These are phyloP conservation scores for Candoia aspera DNA, from an alignment of 2,113 vertebrate species.

Conservation along the genomic window DNA sequence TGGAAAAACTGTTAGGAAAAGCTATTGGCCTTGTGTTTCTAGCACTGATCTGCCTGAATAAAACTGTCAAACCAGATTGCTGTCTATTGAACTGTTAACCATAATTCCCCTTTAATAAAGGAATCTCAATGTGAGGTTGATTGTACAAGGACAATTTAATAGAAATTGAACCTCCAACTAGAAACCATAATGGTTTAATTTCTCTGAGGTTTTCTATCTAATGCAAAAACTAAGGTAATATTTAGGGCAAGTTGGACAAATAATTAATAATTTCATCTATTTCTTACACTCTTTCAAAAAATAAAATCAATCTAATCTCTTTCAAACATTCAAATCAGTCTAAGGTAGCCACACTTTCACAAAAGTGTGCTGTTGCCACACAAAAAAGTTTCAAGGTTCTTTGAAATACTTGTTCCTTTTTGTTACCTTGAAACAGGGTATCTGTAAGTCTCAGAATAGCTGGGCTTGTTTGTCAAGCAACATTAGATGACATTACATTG, in stretches of 20 bases:
- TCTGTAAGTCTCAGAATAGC: background rate
- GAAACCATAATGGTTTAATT: background rate
- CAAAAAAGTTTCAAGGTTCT: background rate
- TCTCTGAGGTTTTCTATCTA: constrained; percentile 11
- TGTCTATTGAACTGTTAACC: background rate
- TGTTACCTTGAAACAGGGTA: background rate
- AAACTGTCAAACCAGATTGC: background rate
- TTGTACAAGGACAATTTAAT: background rate
- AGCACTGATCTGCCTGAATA: background rate
- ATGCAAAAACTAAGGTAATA: background rate
- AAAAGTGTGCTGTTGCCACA: background rate
- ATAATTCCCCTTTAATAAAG: background rate
- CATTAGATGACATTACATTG: background rate
- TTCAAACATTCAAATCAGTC: background rate
- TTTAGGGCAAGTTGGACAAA: constrained; percentile 9
- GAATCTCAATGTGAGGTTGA: background rate
- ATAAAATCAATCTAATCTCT: background rate
- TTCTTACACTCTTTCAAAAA: background rate
- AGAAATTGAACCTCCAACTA: background rate
- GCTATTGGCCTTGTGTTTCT: background rate
- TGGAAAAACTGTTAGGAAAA: too few species aligned
- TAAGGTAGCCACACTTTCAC: background rate
- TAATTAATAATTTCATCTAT: background rate
- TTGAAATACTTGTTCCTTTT: background rate
- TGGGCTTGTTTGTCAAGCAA: too few species aligned